Evolutionary conservation across 2,797 vertebrate genomes (phyloP).

Genomic region (Chloroceryle amazona): DNA sequence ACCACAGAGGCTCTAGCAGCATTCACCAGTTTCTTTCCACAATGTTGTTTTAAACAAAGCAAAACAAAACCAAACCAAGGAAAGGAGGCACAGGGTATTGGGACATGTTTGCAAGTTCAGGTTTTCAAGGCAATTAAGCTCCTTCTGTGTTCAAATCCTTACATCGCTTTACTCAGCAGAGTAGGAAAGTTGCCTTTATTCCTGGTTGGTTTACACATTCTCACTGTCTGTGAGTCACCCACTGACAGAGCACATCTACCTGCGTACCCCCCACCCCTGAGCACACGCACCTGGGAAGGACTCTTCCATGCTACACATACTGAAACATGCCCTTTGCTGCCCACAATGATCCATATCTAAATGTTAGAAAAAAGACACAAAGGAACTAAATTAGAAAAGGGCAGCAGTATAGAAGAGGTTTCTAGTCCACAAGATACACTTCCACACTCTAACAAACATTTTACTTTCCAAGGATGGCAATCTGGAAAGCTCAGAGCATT

Average conservation of each 20-base stretch:
- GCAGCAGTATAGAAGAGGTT: neutral
- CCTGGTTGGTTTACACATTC: neutral
- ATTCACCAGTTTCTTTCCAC: neutral
- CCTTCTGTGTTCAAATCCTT: neutral
- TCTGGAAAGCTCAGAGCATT: conserved; percentile 49
- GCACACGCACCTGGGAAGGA: fast-evolving
- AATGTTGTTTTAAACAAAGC: neutral
- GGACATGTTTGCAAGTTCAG: neutral
- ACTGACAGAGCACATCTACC: neutral
- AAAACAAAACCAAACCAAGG: neutral
- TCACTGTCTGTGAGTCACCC: fast-evolving
- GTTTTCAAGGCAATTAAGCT: neutral
- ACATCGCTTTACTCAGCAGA: neutral
- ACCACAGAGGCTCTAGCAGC: neutral
- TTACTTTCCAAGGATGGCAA: conserved; percentile 71
- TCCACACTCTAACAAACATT: conserved; percentile 44
- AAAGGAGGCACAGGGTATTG: neutral
- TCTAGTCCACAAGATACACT: conserved; percentile 16
- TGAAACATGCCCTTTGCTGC: neutral
- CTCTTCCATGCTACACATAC: fast-evolving
- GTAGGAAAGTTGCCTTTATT: neutral
- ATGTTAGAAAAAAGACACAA: neutral
- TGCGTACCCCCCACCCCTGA: neutral
- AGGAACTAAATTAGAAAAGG: conserved; percentile 60
- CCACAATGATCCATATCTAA: neutral